Evolutionary conservation across 2,113 vertebrate genomes (phyloP), one percentile per base, ranked within the genome.

Genomic region (Rutilus rutilus): DNA sequence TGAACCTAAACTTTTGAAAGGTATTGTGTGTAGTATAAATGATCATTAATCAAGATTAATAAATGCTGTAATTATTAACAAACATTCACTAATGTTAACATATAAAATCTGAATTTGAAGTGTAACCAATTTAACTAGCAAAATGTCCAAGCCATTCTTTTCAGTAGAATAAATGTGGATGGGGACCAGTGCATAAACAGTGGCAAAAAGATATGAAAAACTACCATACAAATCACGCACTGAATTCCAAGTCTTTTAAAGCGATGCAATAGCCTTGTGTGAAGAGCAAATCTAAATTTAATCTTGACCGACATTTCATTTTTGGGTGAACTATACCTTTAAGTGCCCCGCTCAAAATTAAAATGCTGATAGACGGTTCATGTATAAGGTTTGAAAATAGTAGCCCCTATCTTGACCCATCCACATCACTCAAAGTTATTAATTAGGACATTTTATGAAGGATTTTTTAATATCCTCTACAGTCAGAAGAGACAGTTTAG

Each of bases 381-480:
- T 10, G 0, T 36, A 33, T 33, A 33, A 69, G 21, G 21, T 73
- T 45, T 45, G 67, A n/a, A 73, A 73, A 73, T 10, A 36, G 30
- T 15, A 75, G 42, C 27, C 50, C 17, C 21, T 74, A 17, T 54
- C 77, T 21, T 39, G 30, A 84, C 52, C 65, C 25, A 60, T 75
- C 36, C 39, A 47, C n/a, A 47, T 47, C 39, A 64, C 42, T 27
- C 23, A 64, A 27, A 64, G 21, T 36, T 23, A 86, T 52, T 52
- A 45, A 60, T 82, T 65, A 69, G 17, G 5, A 50, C 2, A 82
- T 23, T 23, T 54, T 17, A 67, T 21, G 25, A 71, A 62, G 45
- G 36, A 25, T 52, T 39, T 57, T 71, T 87, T 82, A 82, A 83
- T 82, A 86, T 82, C 57, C 59, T 59, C 74, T 76, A 23, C 27